Evolutionary conservation across 2,113 vertebrate species (phyloP), one percentile per base, ranked within the genome.

Genomic region (Zeus faber): DNA sequence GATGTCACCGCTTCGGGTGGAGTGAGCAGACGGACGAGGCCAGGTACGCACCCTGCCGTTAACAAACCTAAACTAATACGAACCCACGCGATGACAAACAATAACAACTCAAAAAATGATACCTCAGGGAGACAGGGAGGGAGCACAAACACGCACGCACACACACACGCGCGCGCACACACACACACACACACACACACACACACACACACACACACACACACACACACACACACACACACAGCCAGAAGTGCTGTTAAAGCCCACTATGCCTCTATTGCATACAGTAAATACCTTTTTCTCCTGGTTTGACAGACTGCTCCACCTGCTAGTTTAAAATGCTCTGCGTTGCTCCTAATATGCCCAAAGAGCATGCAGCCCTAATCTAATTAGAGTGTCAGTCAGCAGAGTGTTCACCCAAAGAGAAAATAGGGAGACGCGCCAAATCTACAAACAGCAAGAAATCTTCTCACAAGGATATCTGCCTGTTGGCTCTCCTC

Each of bases 371-470:
- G 84, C 85, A 84, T 77, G 77, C 65, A 81, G 70, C 67, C 68
- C 76, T 89, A 88, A 91, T 90, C 87, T 89, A 88, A 90, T 91
- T 90, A 88, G 73, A 81, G 74, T 87, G 84, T 85, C 84, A 88
- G 75, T 85, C 88, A 89, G 79, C 75, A 67, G 71, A 74, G 73
- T 84, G 85, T 78, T 89, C 82, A 86, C 53, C 81, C 80, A 87
- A 79, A 85, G 73, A 82, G 60, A 74, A 80, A 82, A 82, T 81
- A 81, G 69, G 70, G 79, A 74, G 70, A 59, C 65, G 58, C 60
- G 61, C n/a, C n/a, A 82, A 77, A 85, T 81, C 80, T 74, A 82
- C 72, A 82, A 84, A 86, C 65, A 62, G 49, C 69, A 56, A 58
- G 49, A 72, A 77, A 76, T 58, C 48, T 60, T 54, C 62, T 48